A percentile compares a stretch with the other conserved stretches of the same genome.
Conservation (phyloP, 1,140 invertebrate genomes). For the Drosophila burlai region DNA sequence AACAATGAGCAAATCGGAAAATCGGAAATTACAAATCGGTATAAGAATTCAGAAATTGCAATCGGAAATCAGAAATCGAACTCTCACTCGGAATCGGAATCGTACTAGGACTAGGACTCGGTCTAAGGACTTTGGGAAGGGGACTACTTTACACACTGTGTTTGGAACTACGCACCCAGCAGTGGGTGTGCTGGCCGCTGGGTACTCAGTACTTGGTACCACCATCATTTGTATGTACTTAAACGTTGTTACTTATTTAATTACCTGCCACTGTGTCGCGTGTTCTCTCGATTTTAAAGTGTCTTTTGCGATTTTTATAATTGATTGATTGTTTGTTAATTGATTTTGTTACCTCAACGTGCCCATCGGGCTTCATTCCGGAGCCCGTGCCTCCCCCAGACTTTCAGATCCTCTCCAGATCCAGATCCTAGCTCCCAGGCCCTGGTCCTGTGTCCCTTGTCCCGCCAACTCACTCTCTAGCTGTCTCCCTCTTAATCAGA, state of each 20-base stretch:
- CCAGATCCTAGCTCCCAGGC: not conserved
- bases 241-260: slow-evolving; percentile 60
- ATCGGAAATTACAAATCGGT: not conserved
- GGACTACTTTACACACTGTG: slow-evolving; percentile 16
- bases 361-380: slow-evolving; percentile 24
- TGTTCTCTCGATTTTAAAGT: slow-evolving; percentile 56
- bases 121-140: not conserved
- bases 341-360: slow-evolving; percentile 55
- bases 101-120: slow-evolving; percentile 3
- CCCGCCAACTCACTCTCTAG: slow-evolving; percentile 5
- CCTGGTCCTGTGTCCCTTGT: not conserved
- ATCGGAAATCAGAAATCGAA: slow-evolving; percentile 3
- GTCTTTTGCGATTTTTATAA: slow-evolving; percentile 30
- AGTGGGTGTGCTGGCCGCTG: not conserved
- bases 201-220: slow-evolving; percentile 2
- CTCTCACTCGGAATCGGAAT: not conserved
- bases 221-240: slow-evolving; percentile 32
- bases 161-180: slow-evolving; percentile 4
- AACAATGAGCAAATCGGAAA: slow-evolving; percentile 1
- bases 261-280: slow-evolving; percentile 62
- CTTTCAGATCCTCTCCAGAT: not conserved
- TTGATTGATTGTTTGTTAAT: slow-evolving; percentile 30
- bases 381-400: not conserved
- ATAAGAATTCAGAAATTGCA: not conserved
- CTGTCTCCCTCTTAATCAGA: slow-evolving; percentile 29